These are phyloP conservation scores for Epizoanthus rinbou DNA, from an alignment of 92 coral and sea anemone genomes.

Conservation along the genomic window DNA sequence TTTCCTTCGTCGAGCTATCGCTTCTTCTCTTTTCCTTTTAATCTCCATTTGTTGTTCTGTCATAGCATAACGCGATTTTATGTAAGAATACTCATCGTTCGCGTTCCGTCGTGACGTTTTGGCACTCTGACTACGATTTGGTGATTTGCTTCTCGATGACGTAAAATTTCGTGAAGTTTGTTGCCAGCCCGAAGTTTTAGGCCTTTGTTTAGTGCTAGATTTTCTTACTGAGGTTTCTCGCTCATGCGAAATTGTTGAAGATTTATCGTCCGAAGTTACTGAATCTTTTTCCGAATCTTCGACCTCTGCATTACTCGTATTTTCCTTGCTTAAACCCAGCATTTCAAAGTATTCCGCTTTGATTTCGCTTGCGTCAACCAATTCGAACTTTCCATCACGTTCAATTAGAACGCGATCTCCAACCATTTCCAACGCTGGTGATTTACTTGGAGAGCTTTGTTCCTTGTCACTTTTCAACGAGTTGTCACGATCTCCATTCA, in stretches of 20 bases:
- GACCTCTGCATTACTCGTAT: slow-evolving; percentile 17
- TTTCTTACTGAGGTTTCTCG: slow-evolving; percentile 26
- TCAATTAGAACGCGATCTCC: slow-evolving; percentile 94
- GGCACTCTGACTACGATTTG: slow-evolving; percentile 83
- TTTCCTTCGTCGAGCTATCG: slow-evolving; percentile 83
- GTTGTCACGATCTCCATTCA: slow-evolving; percentile 2
- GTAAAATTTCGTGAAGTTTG: slow-evolving; percentile 36
- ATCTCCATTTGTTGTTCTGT: slow-evolving; percentile 91
- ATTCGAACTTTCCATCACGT: slow-evolving; percentile 96
- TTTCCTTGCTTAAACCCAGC: slow-evolving; percentile 73
- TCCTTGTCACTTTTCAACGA: slow-evolving; percentile 8
- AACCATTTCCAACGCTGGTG: slow-evolving; percentile 76
- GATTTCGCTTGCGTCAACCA: slow-evolving; percentile 95
- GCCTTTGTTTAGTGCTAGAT: slow-evolving; percentile 59
- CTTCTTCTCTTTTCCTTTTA: slow-evolving; percentile 85
- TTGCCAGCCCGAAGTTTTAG: slow-evolving; percentile 75
- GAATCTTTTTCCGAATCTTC: slow-evolving; percentile 41
- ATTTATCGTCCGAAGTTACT: slow-evolving; percentile 13
- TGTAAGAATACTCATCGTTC: slow-evolving; percentile 80
- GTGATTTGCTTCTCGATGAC: slow-evolving; percentile 29
- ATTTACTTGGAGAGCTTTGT: slow-evolving; percentile 42
- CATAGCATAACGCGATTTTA: slow-evolving; percentile 87
- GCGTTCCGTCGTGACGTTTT: slow-evolving; percentile 62
- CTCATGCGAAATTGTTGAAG: neutral
- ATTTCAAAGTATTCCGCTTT: slow-evolving; percentile 97